These are phyloP conservation scores for Columba livia DNA, from an alignment of 2,113 vertebrate genomes.

Conservation along the genomic window DNA sequence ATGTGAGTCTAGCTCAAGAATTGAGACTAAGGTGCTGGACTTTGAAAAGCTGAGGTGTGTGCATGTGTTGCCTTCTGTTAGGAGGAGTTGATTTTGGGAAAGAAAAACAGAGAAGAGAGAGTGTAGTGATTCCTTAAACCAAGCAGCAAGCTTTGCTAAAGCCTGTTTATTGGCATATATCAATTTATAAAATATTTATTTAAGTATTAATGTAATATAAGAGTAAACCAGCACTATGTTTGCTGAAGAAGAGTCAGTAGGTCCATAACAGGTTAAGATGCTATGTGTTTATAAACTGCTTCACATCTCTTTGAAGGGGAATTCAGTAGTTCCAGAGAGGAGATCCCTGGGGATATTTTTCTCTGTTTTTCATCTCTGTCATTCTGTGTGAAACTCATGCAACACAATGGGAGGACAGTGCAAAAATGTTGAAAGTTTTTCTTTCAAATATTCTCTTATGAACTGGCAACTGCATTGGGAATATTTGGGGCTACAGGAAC, in stretches of 20 bases:
- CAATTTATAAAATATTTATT: not conserved
- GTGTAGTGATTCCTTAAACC: not conserved
- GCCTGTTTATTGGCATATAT: not conserved
- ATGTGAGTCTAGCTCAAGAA: not conserved
- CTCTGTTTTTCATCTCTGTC: not conserved
- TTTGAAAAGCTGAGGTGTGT: not conserved
- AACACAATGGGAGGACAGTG: not conserved
- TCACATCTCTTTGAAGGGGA: not conserved
- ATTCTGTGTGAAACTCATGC: not conserved
- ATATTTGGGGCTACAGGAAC: constrained; percentile 10
- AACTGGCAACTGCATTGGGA: not conserved
- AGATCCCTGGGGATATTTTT: not conserved
- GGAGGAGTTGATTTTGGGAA: not conserved
- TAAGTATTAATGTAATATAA: not conserved
- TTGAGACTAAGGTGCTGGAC: not conserved
- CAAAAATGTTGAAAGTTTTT: not conserved
- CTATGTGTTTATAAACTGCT: not conserved
- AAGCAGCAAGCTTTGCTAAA: not conserved
- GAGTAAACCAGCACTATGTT: not conserved
- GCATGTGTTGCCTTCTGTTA: not conserved
- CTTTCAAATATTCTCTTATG: not conserved
- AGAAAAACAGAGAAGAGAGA: not conserved
- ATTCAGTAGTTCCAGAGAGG: not conserved
- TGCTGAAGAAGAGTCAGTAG: not conserved
- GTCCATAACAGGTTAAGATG: not conserved